Evolutionary conservation across 2,888 invertebrate species (phyloP).

Genomic region (Plagodis pulveraria): DNA sequence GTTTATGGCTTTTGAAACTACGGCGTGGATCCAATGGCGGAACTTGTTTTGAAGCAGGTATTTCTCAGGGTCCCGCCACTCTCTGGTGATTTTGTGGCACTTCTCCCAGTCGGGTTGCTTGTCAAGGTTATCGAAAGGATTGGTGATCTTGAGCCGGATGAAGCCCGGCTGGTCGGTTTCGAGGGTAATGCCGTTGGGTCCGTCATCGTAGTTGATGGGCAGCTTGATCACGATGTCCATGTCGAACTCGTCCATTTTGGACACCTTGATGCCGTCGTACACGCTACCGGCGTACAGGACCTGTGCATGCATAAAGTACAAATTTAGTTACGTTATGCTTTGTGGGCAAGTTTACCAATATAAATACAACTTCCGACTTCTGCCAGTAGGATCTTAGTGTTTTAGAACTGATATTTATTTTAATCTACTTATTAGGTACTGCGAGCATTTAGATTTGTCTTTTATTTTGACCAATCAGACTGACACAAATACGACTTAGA

Average conservation of each 20-base stretch:
- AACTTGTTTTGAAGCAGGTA: slow-evolving; percentile 79
- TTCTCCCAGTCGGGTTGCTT: slow-evolving; percentile 67
- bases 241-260: slow-evolving; percentile 86
- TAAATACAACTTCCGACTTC: too few relatives aligned
- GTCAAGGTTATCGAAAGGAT: slow-evolving; percentile 65
- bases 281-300: slow-evolving; percentile 85
- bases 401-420: too few relatives aligned
- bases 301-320: slow-evolving; percentile 31
- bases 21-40: slow-evolving; percentile 81
- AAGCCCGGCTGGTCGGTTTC: slow-evolving; percentile 75
- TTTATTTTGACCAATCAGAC: too few relatives aligned
- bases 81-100: slow-evolving; percentile 64
- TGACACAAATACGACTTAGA: too few relatives aligned
- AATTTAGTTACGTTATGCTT: too few relatives aligned
- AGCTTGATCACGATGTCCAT: slow-evolving; percentile 84
- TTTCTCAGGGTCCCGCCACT: slow-evolving; percentile 73
- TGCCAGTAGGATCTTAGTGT: too few relatives aligned
- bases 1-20: slow-evolving; percentile 73
- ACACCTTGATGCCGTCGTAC: slow-evolving; percentile 85
- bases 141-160: slow-evolving; percentile 67
- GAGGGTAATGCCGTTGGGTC: slow-evolving; percentile 64
- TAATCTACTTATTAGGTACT: too few relatives aligned
- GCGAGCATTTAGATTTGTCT: too few relatives aligned
- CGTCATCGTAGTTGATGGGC: slow-evolving; percentile 71
- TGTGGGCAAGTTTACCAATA: too few relatives aligned